Evolutionary conservation across 2,888 invertebrate genomes (phyloP), one percentile per base, ranked within the genome.

Genomic region (Pyrocoelia pectoralis): DNA sequence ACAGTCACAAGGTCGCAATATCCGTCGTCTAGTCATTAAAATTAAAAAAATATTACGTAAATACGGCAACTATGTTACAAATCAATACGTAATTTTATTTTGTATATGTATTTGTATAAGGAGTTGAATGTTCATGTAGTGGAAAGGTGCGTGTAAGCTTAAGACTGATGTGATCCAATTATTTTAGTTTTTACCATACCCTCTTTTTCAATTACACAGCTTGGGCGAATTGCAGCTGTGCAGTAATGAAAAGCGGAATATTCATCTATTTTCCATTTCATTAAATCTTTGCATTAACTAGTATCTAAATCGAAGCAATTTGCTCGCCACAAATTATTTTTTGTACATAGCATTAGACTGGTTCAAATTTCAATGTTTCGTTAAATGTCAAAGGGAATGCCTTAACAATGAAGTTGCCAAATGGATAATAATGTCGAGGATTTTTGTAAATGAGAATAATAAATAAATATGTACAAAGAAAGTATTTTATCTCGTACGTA

Each of bases 1-100:
- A 79, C 61, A 72, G 73, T 54, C 75, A 79, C 60, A 80, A 80
- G 69, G 79, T 79, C 46, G 79, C 78, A 53, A 79, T 80, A 64
- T 80, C 80, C 40, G 78, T 80, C 57, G 80, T 80, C 72, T 80
- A 79, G 76, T 73, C 71, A 65, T 43, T 50, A 50, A 3, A n/a
- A 52, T 49, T 38, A n/a, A n/a, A n/a, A n/a, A n/a, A n/a, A n/a
- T n/a, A n/a, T n/a, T n/a, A n/a, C n/a, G 29, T 28, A 52, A 40
- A 19, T 56, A 48, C 15, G 46, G 43, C 12, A 48, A 19, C 38
- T 52, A 43, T 52, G 46, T 19, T 56, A 43, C 50, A 52, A 56
- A 43, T 29, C 41, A 10, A 51, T 56, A 56, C 51, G 51, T 56
- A 61, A 61, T 51, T 43, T 19, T 43, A 24, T 14, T 14, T n/a